Conservation (phyloP, 2,888 invertebrate species). For the Caenorhabditis doughertyi region DNA sequence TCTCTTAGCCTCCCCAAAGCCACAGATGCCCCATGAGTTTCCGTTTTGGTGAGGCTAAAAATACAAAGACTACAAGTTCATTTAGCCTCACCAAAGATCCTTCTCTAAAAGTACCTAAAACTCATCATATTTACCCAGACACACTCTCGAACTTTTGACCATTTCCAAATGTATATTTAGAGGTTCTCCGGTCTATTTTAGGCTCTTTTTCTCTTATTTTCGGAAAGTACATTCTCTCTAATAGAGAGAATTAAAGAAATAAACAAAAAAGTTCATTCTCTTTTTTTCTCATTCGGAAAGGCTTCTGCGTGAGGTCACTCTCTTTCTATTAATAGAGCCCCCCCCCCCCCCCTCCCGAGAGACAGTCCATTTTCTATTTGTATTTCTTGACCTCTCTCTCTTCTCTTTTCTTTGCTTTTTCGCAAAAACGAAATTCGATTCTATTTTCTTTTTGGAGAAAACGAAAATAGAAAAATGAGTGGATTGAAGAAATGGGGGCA, state of each 20-base stretch:
- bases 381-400: background rate
- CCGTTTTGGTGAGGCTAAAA: too few relatives aligned
- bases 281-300: background rate
- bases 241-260: background rate
- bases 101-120: background rate
- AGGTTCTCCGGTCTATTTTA: background rate
- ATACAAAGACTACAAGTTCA: too few relatives aligned
- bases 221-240: background rate
- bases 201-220: background rate
- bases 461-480: conserved; percentile 23
- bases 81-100: background rate
- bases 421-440: conserved; percentile 7
- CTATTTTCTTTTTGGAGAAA: background rate
- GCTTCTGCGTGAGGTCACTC: conserved; percentile 42
- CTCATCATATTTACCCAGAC: background rate
- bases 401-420: conserved; percentile 6
- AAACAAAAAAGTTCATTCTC: background rate
- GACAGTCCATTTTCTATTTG: background rate
- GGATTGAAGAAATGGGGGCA: background rate
- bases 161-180: background rate
- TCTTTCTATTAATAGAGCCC: background rate
- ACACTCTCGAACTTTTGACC: conserved; percentile 1
- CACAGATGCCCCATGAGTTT: too few relatives aligned
- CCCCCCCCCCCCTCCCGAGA: too few relatives aligned
- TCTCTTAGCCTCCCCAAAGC: too few relatives aligned